Base-by-base conservation (phyloP, 2,797 vertebrate genomes). In the Clarias pachynema region DNA sequence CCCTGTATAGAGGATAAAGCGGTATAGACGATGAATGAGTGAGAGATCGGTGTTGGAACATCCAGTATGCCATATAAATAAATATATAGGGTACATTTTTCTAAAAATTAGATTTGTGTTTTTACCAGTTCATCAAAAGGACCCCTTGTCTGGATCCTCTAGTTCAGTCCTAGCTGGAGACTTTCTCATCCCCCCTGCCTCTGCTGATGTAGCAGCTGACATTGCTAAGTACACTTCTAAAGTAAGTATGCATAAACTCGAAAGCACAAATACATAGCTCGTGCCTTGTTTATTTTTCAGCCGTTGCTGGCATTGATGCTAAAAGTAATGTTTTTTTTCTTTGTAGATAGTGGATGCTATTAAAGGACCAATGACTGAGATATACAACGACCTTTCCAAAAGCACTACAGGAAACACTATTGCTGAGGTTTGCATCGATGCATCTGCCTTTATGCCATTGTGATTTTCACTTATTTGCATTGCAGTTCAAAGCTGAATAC, bases 171-270 rank as follows among this genome's bases (percentile, higher is more conserved):
- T 95, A 83, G 93, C 84, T 34, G 94, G 96, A 31, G 97, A 99
- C 89, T 90, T 97, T 87, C 97, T 97, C 87, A 97, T 98, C 74
- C 96, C 97, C 87, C 98, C 96, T 0, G 96, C 97, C 80, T 99
- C 98, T 0, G 98, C 98, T 0, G 98, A 99, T 56, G 97, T 98
- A 5, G 98, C 98, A 59, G 97, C 97, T 44, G 98, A 99, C 88
- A 99, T 99, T 57, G 97, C 97, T 90, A 99, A 99, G 91, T 99
- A 99, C 79, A 99, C 98, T 20, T 98, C 96, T 94, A 99, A 99
- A 95, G 98, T 99, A 92, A 96, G 96, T 91, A n/a, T 22, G 14
- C 59, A 22, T 40, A 62, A n/a, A n/a, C 5, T 62, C 22, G 14
- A 37, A 56, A 37, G 10, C 3, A 12, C 56, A 44, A 62, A 79